Evolutionary conservation across 2,113 vertebrate species (phyloP).

Genomic region (Corydoras maculifer): DNA sequence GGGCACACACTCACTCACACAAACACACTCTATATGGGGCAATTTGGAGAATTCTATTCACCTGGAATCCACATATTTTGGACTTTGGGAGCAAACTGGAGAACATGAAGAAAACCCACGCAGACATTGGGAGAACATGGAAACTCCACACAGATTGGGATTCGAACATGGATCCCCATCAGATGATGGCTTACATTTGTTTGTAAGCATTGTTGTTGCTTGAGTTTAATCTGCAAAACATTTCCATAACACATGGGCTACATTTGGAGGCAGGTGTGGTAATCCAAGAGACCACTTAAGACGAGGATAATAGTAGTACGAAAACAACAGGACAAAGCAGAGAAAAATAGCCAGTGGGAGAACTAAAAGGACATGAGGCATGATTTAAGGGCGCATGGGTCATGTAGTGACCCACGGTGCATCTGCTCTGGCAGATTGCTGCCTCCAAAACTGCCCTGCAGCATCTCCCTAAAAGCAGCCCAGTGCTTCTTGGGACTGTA

Average conservation of each 20-base stretch:
- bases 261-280: slow-evolving; percentile 24
- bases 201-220: too few species aligned
- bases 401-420: slow-evolving; percentile 28
- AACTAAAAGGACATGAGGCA: slow-evolving; percentile 12
- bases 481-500: slow-evolving; percentile 16
- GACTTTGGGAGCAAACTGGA: too few species aligned
- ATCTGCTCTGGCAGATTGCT: slow-evolving; percentile 26
- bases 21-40: too few species aligned
- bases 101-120: too few species aligned
- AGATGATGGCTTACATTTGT: too few species aligned
- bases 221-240: neutral
- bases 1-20: too few species aligned
- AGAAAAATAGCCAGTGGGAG: slow-evolving; percentile 24
- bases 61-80: too few species aligned
- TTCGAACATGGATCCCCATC: too few species aligned
- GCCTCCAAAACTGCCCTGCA: slow-evolving; percentile 33
- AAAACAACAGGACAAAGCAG: slow-evolving; percentile 18
- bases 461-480: slow-evolving; percentile 27
- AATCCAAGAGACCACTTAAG: slow-evolving; percentile 26
- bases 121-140: too few species aligned
- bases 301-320: slow-evolving; percentile 19
- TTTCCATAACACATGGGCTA: slow-evolving; percentile 18
- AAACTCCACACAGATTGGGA: too few species aligned
- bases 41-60: too few species aligned
- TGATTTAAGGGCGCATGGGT: slow-evolving; percentile 28